phyloP scores from a whole-genome alignment of 2,888 invertebrate species.

The Eupithecia subfuscata region DNA sequence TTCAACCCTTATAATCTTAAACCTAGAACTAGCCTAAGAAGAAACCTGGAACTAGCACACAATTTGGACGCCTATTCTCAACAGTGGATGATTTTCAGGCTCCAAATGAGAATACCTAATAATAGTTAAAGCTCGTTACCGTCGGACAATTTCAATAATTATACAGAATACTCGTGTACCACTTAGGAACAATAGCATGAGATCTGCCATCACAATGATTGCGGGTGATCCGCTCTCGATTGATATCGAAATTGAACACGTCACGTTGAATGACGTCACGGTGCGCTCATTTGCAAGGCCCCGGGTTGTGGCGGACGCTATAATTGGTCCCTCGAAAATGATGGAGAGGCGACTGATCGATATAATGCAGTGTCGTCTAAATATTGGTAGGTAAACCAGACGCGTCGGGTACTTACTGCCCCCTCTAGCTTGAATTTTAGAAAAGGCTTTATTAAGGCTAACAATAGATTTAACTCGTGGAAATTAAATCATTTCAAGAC shows the following conservation, averaged over 20 bases:
- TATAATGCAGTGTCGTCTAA: not conserved
- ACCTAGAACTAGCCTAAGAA: too few species aligned
- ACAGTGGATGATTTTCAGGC: not conserved
- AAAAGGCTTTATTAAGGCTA: not conserved
- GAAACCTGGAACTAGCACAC: too few species aligned
- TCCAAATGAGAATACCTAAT: not conserved
- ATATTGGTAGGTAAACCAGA: not conserved
- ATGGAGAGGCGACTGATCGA: constrained; percentile 4
- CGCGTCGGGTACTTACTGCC: not conserved
- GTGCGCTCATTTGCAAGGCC: constrained; percentile 17
- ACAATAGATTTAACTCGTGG: not conserved
- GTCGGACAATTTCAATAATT: not conserved
- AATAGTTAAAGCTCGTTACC: not conserved
- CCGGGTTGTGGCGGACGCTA: not conserved
- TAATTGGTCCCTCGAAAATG: constrained; percentile 1
- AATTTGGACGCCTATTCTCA: not conserved
- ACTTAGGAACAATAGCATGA: constrained; percentile 2
- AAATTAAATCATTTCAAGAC: not conserved
- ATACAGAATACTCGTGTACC: not conserved
- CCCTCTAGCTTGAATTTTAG: not conserved
- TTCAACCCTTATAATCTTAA: too few species aligned
- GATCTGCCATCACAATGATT: constrained; percentile 2
- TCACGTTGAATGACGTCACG: constrained; percentile 20
- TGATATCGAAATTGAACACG: constrained; percentile 26
- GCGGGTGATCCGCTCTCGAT: not conserved